phyloP scores from a whole-genome alignment of 2,797 vertebrate species.

The Ctenopoma multispine region DNA sequence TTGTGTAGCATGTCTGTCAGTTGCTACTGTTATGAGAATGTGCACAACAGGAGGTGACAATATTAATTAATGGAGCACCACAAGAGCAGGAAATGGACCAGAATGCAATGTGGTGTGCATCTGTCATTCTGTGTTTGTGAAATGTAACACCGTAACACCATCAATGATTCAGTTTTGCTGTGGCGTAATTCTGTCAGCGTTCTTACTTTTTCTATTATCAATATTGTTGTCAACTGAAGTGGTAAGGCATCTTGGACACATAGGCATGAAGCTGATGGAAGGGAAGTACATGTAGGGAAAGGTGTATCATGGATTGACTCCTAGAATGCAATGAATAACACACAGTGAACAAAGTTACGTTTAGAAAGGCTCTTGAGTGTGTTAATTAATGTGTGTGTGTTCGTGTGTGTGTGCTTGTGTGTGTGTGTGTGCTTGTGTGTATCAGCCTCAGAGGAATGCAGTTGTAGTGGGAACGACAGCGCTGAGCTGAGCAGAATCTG shows the following conservation, averaged over 20 bases:
- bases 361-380: constrained; percentile 12
- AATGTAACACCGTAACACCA: not conserved
- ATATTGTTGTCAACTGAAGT: constrained; percentile 1
- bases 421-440: constrained; percentile 24
- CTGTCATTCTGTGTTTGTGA: constrained; percentile 13
- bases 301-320: constrained; percentile 1
- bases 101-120: constrained; percentile 20
- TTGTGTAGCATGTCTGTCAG: not conserved
- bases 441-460: constrained; percentile 56
- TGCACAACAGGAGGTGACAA: not conserved
- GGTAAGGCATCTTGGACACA: constrained; percentile 9
- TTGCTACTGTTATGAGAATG: not conserved
- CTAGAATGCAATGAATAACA: constrained; percentile 2
- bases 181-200: constrained; percentile 2
- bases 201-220: constrained; percentile 13
- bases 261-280: not conserved
- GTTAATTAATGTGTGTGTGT: not conserved
- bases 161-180: constrained; percentile 7
- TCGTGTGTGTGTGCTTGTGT: constrained; percentile 3
- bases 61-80: constrained; percentile 12
- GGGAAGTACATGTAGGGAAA: not conserved
- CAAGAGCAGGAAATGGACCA: constrained; percentile 24
- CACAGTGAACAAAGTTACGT: constrained; percentile 18
- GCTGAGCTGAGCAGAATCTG: constrained; percentile 62
- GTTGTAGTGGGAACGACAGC: constrained; percentile 35